Evolutionary conservation across 2,888 invertebrate species (phyloP), one percentile per base, ranked within the genome.

Genomic region (Adineta ricciae): DNA sequence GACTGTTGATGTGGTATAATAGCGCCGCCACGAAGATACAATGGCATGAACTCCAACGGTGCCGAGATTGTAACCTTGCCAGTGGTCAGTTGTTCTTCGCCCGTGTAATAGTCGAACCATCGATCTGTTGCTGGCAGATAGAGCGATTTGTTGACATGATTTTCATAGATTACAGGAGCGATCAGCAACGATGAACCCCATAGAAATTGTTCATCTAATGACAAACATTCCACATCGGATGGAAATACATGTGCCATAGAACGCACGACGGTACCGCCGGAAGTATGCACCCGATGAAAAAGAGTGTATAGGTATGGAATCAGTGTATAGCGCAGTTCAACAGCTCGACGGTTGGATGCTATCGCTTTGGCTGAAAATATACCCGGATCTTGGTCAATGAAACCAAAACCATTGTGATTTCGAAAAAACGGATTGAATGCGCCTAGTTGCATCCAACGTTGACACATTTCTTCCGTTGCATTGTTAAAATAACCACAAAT

Each of bases 251-350:
- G 94, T 91, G 94, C 94, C 87, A 95, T 89, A 1, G 95, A 94
- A 72, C 94, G 91, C 0, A 93, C 93, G 0, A 95, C 95, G 0
- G 95, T 94, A 56, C 93, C 93, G 0, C 95, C 95, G 86, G 90
- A 89, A 0, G 91, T 90, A 88, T 94, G 93, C 14, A 89, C 89
- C 38, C 88, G 86, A 84, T 89, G 88, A 87, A 90, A 90, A 78
- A 89, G 87, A 27, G 90, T 89, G 87, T 90, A 89, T 27, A 89
- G 86, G 84, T 88, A 89, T 14, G 90, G 90, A 50, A 89, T 87
- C 32, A 89, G 87, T 86, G 87, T 87, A 87, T 90, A 90, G 36
- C 90, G 88, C 9, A 88, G 88, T 84, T 88, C 87, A 78, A 89
- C 83, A 16, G 88, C 89, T 19, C 88, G 88, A 32, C 88, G 86